Evolutionary conservation across 64 coral and sea anemone genomes (phyloP), one percentile per base, ranked within the genome.

Genomic region (Stichodactyla helianthus): DNA sequence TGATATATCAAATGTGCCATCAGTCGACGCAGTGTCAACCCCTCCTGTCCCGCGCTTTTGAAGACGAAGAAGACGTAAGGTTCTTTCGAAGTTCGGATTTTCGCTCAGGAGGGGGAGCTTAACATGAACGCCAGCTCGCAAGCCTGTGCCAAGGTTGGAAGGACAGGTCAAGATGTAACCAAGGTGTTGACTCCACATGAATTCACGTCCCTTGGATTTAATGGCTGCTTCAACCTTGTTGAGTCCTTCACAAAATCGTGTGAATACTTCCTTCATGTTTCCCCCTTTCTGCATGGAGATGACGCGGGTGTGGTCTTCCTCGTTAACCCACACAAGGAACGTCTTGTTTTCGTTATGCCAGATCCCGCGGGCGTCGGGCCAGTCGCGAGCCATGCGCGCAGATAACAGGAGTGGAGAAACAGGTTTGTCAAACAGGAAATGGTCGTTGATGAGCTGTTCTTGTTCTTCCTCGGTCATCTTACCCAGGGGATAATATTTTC

Each of bases 321-420:
- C 94, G 25, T 96, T 96, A 0, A 96, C 88, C 94, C 94, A 96
- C 17, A 96, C 88, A 5, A 96, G 79, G 81, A 96, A 96, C 71
- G 91, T 96, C 80, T 96, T 96, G 51, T 96, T 93, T 12, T 96
- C 94, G 61, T 96, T 96, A 53, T 96, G 94, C 90, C 90, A 96
- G 56, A 96, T 96, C 71, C 94, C 94, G 60, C 94, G 94, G 57
- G 94, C 94, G 51, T 96, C 94, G 26, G 94, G 88, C 94, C 94
- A 96, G 16, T 96, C 93, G 52, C 93, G 93, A 17, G 93, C 93
- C 93, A 95, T 95, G 19, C 93, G 90, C 17, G 93, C 83, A 65
- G 93, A 85, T 5, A 92, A 82, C n/a, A 96, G 71, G 59, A 96
- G 91, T n/a, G 94, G 94, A 20, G 94, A 96, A 51, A 96, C 94